Evolutionary conservation across 2,113 vertebrate species (phyloP).

Genomic region (Forbesichthys agassizii): DNA sequence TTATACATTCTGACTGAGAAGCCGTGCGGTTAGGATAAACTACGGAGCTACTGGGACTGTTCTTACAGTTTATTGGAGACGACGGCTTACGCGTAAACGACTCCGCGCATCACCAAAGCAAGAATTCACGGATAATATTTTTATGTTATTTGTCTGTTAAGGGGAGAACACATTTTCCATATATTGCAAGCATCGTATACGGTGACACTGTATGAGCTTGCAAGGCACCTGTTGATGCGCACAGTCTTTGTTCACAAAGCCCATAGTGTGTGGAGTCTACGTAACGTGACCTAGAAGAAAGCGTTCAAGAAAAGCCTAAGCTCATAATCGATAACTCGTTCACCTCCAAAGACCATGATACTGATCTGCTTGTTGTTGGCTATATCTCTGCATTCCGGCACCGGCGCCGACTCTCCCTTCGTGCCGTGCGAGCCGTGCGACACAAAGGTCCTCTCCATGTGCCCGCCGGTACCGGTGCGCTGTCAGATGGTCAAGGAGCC

Average conservation of each 20-base stretch:
- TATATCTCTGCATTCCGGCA: slow-evolving; percentile 71
- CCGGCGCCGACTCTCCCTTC: slow-evolving; percentile 78
- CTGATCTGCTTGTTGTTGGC: slow-evolving; percentile 77
- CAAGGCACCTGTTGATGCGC: slow-evolving; percentile 68
- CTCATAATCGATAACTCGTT: slow-evolving; percentile 14
- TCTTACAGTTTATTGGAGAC: slow-evolving; percentile 50
- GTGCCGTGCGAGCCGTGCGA: slow-evolving; percentile 96
- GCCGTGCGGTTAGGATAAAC: slow-evolving; percentile 81
- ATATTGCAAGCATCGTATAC: slow-evolving; percentile 23
- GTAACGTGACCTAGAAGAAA: slow-evolving; percentile 6
- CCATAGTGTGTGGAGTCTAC: slow-evolving; percentile 46
- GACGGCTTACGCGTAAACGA: slow-evolving; percentile 63
- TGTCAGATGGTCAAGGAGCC: slow-evolving; percentile 96
- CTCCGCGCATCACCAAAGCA: slow-evolving; percentile 47
- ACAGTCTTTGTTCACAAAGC: neutral
- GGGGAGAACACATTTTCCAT: neutral
- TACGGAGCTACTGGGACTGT: slow-evolving; percentile 61
- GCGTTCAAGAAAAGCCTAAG: slow-evolving; percentile 19
- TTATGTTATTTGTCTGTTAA: neutral
- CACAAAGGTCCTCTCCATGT: slow-evolving; percentile 88
- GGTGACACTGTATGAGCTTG: slow-evolving; percentile 25
- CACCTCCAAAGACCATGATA: slow-evolving; percentile 66
- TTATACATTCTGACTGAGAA: slow-evolving; percentile 84
- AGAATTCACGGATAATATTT: slow-evolving; percentile 28
- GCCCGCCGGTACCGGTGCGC: slow-evolving; percentile 84